Evolutionary conservation across 1,140 invertebrate species (phyloP).

Genomic region (Tetramorium simillimum): DNA sequence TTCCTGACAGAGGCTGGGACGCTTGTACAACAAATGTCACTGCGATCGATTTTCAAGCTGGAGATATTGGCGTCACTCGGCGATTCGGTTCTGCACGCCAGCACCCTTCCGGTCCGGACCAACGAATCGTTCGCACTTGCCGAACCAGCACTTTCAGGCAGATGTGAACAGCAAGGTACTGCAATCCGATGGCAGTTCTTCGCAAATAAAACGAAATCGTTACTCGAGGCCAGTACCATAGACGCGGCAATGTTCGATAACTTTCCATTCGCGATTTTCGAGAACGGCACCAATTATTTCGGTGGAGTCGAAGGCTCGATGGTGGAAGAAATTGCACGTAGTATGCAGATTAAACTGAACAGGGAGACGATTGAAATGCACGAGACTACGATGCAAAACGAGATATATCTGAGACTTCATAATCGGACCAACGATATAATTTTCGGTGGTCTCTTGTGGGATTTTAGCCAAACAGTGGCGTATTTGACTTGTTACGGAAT

Average conservation of each 20-base stretch:
- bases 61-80: slow-evolving; percentile 70
- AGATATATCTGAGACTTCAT: slow-evolving; percentile 25
- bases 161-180: slow-evolving; percentile 55
- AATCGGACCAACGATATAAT: slow-evolving; percentile 70
- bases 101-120: slow-evolving; percentile 65
- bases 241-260: slow-evolving; percentile 70
- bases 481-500: slow-evolving; percentile 78
- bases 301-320: slow-evolving; percentile 65
- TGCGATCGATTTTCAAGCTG: slow-evolving; percentile 60
- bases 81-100: slow-evolving; percentile 65
- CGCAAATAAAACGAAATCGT: neutral
- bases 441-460: slow-evolving; percentile 76
- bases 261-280: slow-evolving; percentile 71
- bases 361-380: slow-evolving; percentile 41
- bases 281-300: slow-evolving; percentile 41
- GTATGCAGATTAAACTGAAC: slow-evolving; percentile 63
- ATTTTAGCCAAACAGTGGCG: slow-evolving; percentile 48
- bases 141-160: slow-evolving; percentile 60
- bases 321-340: slow-evolving; percentile 46
- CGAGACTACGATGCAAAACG: neutral
- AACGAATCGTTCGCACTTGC: slow-evolving; percentile 58
- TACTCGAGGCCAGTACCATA: slow-evolving; percentile 64
- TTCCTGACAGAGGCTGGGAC: slow-evolving; percentile 65
- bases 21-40: slow-evolving; percentile 70
- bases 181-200: slow-evolving; percentile 46